A percentile compares a stretch with the other conserved stretches of the same genome.
Evolutionary conservation across 2,888 invertebrate genomes (phyloP).

Genomic region (Ophion obscuratus): DNA sequence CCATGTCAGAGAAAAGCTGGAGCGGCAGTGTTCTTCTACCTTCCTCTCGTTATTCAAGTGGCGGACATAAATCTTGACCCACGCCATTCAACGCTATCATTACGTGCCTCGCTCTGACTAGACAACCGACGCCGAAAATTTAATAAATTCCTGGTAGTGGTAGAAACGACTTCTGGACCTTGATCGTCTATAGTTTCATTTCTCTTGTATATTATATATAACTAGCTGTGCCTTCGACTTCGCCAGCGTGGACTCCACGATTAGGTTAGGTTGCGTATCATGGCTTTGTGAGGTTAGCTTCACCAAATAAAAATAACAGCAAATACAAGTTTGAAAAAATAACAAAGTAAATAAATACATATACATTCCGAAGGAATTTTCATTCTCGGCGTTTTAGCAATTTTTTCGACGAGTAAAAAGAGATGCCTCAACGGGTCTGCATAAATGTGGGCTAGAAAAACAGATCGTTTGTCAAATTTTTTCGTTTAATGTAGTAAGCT

Average conservation of each 20-base stretch:
- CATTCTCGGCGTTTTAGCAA: not conserved
- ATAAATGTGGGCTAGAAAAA: no score
- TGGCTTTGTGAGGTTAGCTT: not conserved
- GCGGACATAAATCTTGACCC: conserved; percentile 74
- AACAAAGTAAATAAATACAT: not conserved
- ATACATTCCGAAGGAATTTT: no score
- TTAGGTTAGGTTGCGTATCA: no score
- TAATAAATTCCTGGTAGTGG: conserved; percentile 79
- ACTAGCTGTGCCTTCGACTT: no score
- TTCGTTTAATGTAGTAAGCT: no score
- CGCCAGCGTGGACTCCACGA: no score
- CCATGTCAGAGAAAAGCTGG: conserved; percentile 57
- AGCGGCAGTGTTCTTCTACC: conserved; percentile 47
- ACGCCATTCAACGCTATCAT: conserved; percentile 78
- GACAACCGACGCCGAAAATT: conserved; percentile 77
- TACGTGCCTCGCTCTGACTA: conserved; percentile 76
- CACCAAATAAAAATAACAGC: not conserved
- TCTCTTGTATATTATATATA: conserved; percentile 39
- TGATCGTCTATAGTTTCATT: conserved; percentile 56
- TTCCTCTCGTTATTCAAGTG: conserved; percentile 64
- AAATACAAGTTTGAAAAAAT: not conserved
- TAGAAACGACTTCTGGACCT: conserved; percentile 50
- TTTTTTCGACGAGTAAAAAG: not conserved
- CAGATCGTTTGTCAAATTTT: no score
- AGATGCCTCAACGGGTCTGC: no score